Percentiles rank a stretch among this genome's conserved stretches.
These are phyloP conservation scores for Alligator sinensis DNA, from an alignment of 2,113 vertebrate species.

Conservation along the genomic window DNA sequence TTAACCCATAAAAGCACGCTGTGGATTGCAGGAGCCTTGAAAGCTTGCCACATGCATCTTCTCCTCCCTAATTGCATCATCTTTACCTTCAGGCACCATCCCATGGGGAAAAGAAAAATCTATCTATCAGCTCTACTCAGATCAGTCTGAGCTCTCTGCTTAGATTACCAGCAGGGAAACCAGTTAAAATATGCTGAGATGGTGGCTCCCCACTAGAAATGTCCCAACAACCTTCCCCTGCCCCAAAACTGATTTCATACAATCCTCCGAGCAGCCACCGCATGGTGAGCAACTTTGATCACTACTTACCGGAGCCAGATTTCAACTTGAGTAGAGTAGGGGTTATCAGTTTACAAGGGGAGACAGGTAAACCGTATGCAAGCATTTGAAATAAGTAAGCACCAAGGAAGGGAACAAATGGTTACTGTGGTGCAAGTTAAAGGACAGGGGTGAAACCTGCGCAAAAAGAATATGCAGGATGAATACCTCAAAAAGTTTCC, in stretches of 20 bases:
- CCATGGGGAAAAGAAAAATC: background rate
- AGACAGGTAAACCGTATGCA: background rate
- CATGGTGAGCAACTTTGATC: background rate
- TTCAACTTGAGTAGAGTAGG: background rate
- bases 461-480: background rate
- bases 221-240: background rate
- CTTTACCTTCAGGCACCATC: background rate
- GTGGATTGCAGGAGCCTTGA: background rate
- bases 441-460: background rate
- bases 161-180: slow-evolving; percentile 32
- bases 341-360: background rate
- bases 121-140: background rate
- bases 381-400: background rate
- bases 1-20: slow-evolving; percentile 22
- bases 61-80: slow-evolving; percentile 29
- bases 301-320: background rate
- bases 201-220: slow-evolving; percentile 20
- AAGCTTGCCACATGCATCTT: slow-evolving; percentile 22
- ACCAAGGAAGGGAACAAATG: background rate
- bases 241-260: slow-evolving; percentile 6
- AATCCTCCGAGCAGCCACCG: background rate
- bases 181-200: slow-evolving; percentile 12
- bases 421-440: background rate
- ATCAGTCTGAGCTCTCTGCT: slow-evolving; percentile 13
- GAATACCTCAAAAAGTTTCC: background rate